A percentile compares a stretch with the other conserved stretches of the same genome.
Evolutionary conservation across 2,797 vertebrate species (phyloP).

Genomic region (Danio albolineatus): DNA sequence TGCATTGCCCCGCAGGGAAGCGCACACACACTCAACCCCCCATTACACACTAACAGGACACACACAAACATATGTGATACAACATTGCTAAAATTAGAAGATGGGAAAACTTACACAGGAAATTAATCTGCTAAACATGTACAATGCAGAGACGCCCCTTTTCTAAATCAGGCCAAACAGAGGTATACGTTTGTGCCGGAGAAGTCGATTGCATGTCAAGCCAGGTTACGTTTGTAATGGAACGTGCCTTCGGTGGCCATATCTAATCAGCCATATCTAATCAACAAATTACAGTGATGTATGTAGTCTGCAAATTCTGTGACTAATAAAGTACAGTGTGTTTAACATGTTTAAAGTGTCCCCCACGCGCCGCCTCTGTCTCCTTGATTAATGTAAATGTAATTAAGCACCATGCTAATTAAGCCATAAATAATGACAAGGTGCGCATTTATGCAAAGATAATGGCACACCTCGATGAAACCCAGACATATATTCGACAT

Average conservation of each 20-base stretch:
- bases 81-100: constrained; percentile 16
- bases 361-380: constrained; percentile 76
- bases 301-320: constrained; percentile 75
- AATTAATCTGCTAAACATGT: constrained; percentile 17
- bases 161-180: background rate
- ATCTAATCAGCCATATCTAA: constrained; percentile 74
- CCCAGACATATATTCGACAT: constrained; percentile 63
- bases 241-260: constrained; percentile 55
- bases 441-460: constrained; percentile 79
- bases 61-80: constrained; percentile 28
- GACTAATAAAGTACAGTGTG: constrained; percentile 80
- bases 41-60: constrained; percentile 8
- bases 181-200: background rate
- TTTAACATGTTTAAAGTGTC: constrained; percentile 80
- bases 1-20: constrained; percentile 49
- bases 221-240: constrained; percentile 4
- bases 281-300: constrained; percentile 71
- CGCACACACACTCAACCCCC: constrained; percentile 13
- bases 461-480: constrained; percentile 71
- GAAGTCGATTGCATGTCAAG: background rate
- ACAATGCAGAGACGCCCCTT: background rate
- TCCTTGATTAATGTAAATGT: constrained; percentile 83
- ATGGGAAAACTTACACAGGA: background rate
- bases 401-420: constrained; percentile 81
- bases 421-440: constrained; percentile 84